Percentiles rank a stretch among this genome's conserved stretches.
Conservation (phyloP, 2,888 invertebrate genomes). For the Netelia fuscicornis region DNA sequence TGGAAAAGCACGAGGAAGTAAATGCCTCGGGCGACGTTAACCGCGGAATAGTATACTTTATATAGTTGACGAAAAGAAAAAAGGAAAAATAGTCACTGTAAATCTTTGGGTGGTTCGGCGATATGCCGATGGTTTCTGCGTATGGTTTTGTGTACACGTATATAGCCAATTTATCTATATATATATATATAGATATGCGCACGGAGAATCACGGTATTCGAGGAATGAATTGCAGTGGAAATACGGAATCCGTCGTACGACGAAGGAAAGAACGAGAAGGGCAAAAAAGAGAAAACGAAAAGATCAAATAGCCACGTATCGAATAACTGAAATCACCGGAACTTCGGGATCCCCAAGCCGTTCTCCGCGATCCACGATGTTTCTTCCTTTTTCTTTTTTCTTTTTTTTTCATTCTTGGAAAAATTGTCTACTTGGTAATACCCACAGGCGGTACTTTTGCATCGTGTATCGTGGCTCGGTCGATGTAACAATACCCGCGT, state of each 20-base stretch:
- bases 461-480: too few relatives aligned
- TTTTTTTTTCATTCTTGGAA: background rate
- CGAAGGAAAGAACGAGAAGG: slow-evolving; percentile 46
- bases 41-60: slow-evolving; percentile 60
- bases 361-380: slow-evolving; percentile 43
- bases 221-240: slow-evolving; percentile 57
- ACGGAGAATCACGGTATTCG: slow-evolving; percentile 57
- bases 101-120: slow-evolving; percentile 56
- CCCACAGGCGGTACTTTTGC: too few relatives aligned
- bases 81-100: slow-evolving; percentile 55
- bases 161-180: slow-evolving; percentile 14
- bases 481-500: background rate
- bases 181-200: slow-evolving; percentile 30
- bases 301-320: background rate
- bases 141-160: slow-evolving; percentile 28
- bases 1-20: slow-evolving; percentile 67
- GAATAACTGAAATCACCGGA: slow-evolving; percentile 54
- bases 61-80: slow-evolving; percentile 29
- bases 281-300: slow-evolving; percentile 33
- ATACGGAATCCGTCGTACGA: slow-evolving; percentile 59
- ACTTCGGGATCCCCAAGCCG: slow-evolving; percentile 23
- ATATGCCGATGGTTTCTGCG: slow-evolving; percentile 50
- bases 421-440: background rate
- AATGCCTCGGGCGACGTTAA: slow-evolving; percentile 69
- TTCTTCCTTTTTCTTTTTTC: background rate